Percentiles rank a stretch among this genome's conserved stretches.
Conservation (phyloP, 2,113 vertebrate species). For the Cottus gobio region DNA sequence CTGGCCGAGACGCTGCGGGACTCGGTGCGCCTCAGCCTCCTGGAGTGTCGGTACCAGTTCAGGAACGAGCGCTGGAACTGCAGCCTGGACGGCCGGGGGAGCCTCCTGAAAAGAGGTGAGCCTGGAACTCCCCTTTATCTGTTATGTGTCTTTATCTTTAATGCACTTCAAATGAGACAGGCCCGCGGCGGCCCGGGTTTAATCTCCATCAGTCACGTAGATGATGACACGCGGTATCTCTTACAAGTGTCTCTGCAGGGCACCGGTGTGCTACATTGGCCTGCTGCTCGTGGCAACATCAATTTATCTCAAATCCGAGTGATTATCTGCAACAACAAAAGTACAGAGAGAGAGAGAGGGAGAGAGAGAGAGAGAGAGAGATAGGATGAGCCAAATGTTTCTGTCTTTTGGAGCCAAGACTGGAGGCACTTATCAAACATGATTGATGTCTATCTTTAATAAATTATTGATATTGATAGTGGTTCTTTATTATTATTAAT, state of each 20-base stretch:
- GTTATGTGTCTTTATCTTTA: not conserved
- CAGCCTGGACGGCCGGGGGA: conserved; percentile 93
- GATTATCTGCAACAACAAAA: not conserved
- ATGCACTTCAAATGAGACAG: not conserved
- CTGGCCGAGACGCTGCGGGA: conserved; percentile 94
- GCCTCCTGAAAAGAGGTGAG: conserved; percentile 94
- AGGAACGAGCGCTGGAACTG: conserved; percentile 98
- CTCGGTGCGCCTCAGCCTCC: conserved; percentile 90
- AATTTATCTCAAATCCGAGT: not conserved
- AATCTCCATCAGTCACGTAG: not conserved
- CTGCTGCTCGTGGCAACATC: not conserved
- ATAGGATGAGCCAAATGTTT: not conserved
- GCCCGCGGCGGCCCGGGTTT: not conserved
- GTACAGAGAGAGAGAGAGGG: no score
- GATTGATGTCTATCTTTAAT: not conserved
- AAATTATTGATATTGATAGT: not conserved
- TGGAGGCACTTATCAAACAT: not conserved
- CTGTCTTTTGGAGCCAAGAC: not conserved
- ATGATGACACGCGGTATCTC: not conserved
- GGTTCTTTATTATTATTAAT: not conserved
- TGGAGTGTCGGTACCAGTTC: conserved; percentile 97
- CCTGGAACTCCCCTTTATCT: no score
- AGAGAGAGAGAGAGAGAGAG: not conserved
- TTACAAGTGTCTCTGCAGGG: not conserved
- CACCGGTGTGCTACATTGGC: not conserved